Percentiles rank a stretch among this genome's conserved stretches.
Evolutionary conservation across 2,797 vertebrate genomes (phyloP).

Genomic region (Gallinago nigripennis): DNA sequence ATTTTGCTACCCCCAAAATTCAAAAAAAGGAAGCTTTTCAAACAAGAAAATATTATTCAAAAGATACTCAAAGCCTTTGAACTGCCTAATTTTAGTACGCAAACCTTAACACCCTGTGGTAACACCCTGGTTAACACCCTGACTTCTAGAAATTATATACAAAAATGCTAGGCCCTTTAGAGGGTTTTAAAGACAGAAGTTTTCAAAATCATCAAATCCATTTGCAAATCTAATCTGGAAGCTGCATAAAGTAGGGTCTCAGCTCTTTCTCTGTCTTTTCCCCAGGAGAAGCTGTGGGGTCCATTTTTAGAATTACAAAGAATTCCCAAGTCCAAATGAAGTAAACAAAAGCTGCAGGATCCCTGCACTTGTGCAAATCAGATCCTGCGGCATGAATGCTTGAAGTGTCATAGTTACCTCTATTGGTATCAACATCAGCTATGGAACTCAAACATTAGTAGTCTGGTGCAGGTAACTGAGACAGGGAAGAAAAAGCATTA

Average conservation of each 20-base stretch:
- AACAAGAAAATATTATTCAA: neutral
- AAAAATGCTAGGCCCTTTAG: neutral
- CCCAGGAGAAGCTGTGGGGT: neutral
- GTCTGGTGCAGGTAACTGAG: conserved; percentile 76
- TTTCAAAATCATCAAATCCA: neutral
- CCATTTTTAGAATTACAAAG: neutral
- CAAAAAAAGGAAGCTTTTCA: neutral
- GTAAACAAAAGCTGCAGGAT: neutral
- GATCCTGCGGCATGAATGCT: neutral
- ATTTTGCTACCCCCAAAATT: neutral
- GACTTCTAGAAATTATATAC: neutral
- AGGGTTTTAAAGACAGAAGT: neutral
- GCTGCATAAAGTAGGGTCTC: neutral
- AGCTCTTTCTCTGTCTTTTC: neutral
- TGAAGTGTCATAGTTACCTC: neutral
- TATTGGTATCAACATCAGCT: neutral
- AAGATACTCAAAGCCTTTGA: neutral
- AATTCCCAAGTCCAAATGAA: neutral
- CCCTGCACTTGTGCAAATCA: neutral
- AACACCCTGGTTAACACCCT: neutral
- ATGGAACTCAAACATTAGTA: conserved; percentile 47
- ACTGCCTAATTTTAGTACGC: neutral
- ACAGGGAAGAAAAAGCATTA: conserved; percentile 87
- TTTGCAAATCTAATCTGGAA: neutral
- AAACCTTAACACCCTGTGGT: neutral